phyloP scores from a whole-genome alignment of 2,113 vertebrate species.

The Elanus axillaris region DNA sequence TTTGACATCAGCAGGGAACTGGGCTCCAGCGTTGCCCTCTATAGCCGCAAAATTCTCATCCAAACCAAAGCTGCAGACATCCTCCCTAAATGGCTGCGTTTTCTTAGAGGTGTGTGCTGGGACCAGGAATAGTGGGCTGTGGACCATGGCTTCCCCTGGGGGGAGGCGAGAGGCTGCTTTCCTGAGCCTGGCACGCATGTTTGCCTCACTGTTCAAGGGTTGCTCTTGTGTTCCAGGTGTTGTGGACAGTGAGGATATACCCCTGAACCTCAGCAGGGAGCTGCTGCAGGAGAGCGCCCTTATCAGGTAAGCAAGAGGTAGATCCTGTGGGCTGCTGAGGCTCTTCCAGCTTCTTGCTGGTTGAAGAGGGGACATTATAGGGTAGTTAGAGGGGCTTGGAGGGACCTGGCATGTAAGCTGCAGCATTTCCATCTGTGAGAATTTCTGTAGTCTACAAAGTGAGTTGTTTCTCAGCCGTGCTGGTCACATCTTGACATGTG shows the following conservation, averaged over 20 bases:
- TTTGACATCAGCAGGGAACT: constrained; percentile 95
- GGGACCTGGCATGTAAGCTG: neutral
- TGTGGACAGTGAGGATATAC: constrained; percentile 98
- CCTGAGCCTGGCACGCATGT: neutral
- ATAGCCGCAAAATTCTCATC: constrained; percentile 94
- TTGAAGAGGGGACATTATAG: too few species aligned
- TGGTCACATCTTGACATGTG: neutral
- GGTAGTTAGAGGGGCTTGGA: neutral
- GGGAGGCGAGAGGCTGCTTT: neutral
- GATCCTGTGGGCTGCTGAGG: neutral
- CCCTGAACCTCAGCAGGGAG: constrained; percentile 95
- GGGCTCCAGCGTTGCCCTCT: constrained; percentile 88
- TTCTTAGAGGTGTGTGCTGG: constrained; percentile 81
- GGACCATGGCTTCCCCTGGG: rapidly evolving
- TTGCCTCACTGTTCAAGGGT: neutral
- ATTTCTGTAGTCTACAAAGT: neutral
- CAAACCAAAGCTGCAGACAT: constrained; percentile 92
- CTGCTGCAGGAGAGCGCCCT: constrained; percentile 92
- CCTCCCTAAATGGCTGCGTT: constrained; percentile 95
- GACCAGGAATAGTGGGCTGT: neutral
- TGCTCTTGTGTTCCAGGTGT: constrained; percentile 78
- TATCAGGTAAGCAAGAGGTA: constrained; percentile 80
- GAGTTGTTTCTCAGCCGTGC: neutral
- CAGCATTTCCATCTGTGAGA: neutral
- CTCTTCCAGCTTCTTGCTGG: neutral